Base-by-base conservation (phyloP, 2,113 vertebrate species). In the Poecilia latipinna region DNA sequence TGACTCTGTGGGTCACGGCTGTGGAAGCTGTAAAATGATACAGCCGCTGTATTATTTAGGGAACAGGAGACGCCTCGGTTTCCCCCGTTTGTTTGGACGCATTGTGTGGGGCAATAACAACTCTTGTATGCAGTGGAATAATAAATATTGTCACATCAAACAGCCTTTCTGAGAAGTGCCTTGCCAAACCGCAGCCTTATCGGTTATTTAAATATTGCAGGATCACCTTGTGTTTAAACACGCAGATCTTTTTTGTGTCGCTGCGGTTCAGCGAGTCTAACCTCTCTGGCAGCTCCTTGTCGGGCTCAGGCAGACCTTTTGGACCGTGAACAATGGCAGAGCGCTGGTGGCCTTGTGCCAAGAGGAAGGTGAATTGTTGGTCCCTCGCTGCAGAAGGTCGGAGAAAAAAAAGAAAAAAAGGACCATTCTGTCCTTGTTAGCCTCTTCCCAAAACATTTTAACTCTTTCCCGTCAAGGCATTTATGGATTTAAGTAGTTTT, bases 321-420 rank as follows among this genome's bases (percentile, higher is more conserved):
- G 74, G 85, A 88, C 79, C 77, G 60, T 80, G 72, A 88, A 90
- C 91, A 92, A 86, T 89, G 81, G 86, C 72, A 82, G 77, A 88
- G 77, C 77, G 72, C 69, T 77, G 26, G 33, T 93, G 91, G 91
- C 89, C 35, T 42, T 24, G 19, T 65, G 88, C 93, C 92, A 92
- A 88, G 75, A 89, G 88, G 90, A 93, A 91, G 85, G 83, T 92
- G 79, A 86, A 86, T 86, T 87, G 90, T 91, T 91, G 84, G 79
- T 82, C 83, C 32, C 29, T 87, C 0, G 10, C 68, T 72, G 71
- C 69, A 75, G 24, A 88, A 71, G 78, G 82, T 83, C 85, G 82
- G 17, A 37, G 35, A 11, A 12, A 37, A 37, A 11, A 8, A 11
- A n/a, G n/a, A 0, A 37, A 90, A 90, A 90, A 66, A 67, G 83